Conservation (phyloP, 2,797 vertebrate genomes). For the Phyllotis vaccarum region DNA sequence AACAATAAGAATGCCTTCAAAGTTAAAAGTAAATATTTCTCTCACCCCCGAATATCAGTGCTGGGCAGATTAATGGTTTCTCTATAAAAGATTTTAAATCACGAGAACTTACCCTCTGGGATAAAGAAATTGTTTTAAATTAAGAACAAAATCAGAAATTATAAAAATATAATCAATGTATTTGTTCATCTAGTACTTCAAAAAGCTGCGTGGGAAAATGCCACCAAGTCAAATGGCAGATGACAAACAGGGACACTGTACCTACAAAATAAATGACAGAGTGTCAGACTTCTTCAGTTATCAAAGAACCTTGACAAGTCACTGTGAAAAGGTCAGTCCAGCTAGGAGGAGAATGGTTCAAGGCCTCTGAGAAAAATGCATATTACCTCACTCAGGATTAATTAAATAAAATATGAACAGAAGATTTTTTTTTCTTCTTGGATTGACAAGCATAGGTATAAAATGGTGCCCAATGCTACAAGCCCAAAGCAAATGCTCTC, state of each 20-base stretch:
- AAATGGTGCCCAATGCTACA: neutral
- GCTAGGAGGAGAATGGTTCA: neutral
- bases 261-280: slow-evolving; percentile 42
- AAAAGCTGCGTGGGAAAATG: neutral
- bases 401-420: slow-evolving; percentile 26
- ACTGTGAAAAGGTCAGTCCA: neutral
- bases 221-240: slow-evolving; percentile 9
- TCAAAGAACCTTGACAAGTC: neutral
- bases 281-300: slow-evolving; percentile 6
- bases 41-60: neutral
- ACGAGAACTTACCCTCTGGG: slow-evolving; percentile 1
- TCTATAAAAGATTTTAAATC: slow-evolving; percentile 9
- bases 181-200: neutral
- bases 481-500: neutral
- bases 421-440: neutral
- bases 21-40: slow-evolving; percentile 41
- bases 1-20: slow-evolving; percentile 33
- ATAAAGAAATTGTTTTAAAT: slow-evolving; percentile 10
- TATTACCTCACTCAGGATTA: neutral
- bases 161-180: slow-evolving; percentile 28
- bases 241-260: neutral
- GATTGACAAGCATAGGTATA: neutral
- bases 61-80: neutral
- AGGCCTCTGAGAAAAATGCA: neutral
- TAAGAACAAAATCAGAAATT: slow-evolving; percentile 29